These are phyloP conservation scores for Tamandua tetradactyla DNA, from an alignment of 2,797 vertebrate species.

Conservation along the genomic window DNA sequence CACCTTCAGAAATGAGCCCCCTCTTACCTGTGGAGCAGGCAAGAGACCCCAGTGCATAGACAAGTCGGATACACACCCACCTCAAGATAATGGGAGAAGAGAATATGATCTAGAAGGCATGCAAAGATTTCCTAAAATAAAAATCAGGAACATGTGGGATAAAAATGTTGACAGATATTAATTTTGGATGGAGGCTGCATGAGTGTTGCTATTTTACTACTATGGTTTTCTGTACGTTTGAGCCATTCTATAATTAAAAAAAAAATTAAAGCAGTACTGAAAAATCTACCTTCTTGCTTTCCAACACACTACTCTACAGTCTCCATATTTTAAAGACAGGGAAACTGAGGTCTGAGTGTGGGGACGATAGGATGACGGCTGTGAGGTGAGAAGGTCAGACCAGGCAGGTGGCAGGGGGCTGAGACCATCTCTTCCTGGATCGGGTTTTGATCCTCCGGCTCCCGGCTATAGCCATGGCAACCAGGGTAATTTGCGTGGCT, in stretches of 20 bases:
- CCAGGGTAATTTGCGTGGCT: accelerated
- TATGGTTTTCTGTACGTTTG: not conserved
- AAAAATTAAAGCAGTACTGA: not conserved
- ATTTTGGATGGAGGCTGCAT: not conserved
- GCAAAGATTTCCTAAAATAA: not conserved
- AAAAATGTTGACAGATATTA: not conserved
- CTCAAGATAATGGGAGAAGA: not conserved
- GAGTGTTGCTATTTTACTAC: not conserved
- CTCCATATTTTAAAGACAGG: not conserved
- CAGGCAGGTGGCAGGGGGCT: not conserved
- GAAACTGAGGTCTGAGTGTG: not conserved
- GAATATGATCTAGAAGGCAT: not conserved
- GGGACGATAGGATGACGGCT: not conserved
- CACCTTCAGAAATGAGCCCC: not conserved
- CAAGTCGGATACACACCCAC: not conserved
- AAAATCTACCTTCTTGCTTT: not conserved
- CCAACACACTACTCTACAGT: not conserved
- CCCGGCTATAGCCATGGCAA: not conserved
- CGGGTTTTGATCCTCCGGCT: not conserved
- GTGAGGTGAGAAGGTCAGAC: not conserved
- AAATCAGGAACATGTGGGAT: not conserved
- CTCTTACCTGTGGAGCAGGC: not conserved
- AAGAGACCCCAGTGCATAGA: not conserved
- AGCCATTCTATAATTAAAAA: not conserved
- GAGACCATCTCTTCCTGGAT: not conserved